phyloP scores from a whole-genome alignment of 1,140 invertebrate genomes.

The Pentalonia nigronervosa region DNA sequence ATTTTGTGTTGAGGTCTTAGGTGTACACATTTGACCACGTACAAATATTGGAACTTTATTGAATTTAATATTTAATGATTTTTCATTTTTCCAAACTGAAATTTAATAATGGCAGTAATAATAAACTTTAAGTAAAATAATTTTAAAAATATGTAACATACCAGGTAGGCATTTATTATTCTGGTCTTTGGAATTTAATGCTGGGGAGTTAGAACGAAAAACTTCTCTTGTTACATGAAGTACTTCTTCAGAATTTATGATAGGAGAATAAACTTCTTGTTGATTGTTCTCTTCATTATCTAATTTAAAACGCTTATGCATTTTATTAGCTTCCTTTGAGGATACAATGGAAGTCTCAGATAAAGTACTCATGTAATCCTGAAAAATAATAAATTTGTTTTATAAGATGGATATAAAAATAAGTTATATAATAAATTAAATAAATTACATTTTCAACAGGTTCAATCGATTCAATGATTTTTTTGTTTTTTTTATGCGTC shows the following conservation, averaged over 20 bases:
- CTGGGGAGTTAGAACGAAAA: neutral
- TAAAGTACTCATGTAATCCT: neutral
- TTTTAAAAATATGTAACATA: neutral
- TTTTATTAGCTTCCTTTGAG: neutral
- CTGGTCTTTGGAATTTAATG: neutral
- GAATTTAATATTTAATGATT: neutral
- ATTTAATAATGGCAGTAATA: neutral
- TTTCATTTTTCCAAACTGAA: constrained; percentile 29
- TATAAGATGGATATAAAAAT: neutral
- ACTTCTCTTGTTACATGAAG: constrained; percentile 38
- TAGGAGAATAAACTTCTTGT: neutral
- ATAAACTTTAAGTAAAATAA: neutral
- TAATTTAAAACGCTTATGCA: constrained; percentile 49
- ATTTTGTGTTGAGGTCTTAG: neutral
- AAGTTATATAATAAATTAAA: neutral
- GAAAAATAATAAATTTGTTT: constrained; percentile 21
- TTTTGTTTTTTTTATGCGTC: constrained; percentile 42
- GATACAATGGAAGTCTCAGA: neutral
- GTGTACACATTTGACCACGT: constrained; percentile 7
- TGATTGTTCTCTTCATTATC: neutral
- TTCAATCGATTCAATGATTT: neutral
- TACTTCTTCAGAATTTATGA: neutral
- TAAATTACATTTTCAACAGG: constrained; percentile 19
- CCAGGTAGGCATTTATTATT: neutral
- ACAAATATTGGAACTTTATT: constrained; percentile 42